These are phyloP conservation scores for Macrotus californicus DNA, from an alignment of 2,113 vertebrate species.

Conservation along the genomic window DNA sequence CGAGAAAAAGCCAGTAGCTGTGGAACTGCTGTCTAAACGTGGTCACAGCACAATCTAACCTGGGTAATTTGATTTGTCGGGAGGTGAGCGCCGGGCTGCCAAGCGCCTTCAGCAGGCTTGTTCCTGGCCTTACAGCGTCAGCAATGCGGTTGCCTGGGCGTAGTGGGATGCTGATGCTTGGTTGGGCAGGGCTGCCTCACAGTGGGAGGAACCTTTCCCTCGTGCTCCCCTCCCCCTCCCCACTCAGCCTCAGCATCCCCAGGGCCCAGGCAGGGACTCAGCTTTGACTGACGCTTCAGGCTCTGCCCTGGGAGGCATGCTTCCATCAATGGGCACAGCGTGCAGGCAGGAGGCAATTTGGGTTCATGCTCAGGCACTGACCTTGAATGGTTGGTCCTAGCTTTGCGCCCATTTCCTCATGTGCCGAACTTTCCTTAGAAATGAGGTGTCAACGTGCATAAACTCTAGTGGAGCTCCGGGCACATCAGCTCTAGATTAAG, in stretches of 20 bases:
- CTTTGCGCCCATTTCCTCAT: not conserved
- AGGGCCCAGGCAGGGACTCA: not conserved
- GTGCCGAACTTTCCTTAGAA: not conserved
- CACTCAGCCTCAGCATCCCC: too few relatives aligned
- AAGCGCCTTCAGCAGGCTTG: not conserved
- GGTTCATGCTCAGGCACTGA: not conserved
- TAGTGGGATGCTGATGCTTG: too few relatives aligned
- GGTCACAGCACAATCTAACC: not conserved
- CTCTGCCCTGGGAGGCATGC: accelerated
- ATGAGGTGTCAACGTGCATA: accelerated
- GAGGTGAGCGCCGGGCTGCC: not conserved
- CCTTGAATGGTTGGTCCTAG: not conserved
- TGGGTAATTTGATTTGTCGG: not conserved
- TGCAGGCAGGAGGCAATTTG: too few relatives aligned
- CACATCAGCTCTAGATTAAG: not conserved
- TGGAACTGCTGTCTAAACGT: not conserved
- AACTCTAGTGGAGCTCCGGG: not conserved
- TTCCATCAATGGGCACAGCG: not conserved
- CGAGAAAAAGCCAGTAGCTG: not conserved
- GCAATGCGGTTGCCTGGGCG: not conserved
- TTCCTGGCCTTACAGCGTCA: not conserved
- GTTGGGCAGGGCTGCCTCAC: not conserved
- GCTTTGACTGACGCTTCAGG: not conserved
- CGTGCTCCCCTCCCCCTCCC: accelerated
- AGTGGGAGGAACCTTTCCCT: not conserved